Conservation (phyloP, 1,140 invertebrate species). For the Penaeus chinensis region DNA sequence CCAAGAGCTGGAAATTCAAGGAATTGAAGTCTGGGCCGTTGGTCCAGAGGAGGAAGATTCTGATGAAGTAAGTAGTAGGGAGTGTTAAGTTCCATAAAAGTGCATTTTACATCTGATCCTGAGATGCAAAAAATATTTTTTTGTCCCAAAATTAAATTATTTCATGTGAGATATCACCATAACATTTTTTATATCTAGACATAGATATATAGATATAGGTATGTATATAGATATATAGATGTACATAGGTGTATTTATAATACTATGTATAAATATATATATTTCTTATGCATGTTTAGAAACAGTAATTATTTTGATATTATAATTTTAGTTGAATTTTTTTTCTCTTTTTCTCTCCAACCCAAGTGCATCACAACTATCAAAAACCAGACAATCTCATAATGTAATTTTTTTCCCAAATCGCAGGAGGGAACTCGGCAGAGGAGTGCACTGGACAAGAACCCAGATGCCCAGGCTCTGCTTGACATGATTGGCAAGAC, state of each 20-base stretch:
- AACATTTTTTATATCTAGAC: no score
- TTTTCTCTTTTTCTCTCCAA: neutral
- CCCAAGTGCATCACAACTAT: neutral
- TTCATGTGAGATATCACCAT: no score
- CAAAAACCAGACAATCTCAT: neutral
- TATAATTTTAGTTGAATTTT: neutral
- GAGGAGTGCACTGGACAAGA: conserved; percentile 44
- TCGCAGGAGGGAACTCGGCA: conserved; percentile 38
- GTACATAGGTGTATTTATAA: no score
- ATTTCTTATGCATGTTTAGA: no score
- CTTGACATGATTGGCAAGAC: conserved; percentile 47
- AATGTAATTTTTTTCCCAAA: neutral
- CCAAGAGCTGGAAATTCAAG: conserved; percentile 25
- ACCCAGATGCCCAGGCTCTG: conserved; percentile 47
- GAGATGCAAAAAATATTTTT: no score
- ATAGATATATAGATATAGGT: no score
- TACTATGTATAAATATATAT: no score
- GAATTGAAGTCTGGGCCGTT: conserved; percentile 43
- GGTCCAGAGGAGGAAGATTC: conserved; percentile 50
- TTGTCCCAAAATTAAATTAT: no score
- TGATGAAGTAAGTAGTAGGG: conserved; percentile 30
- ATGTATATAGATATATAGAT: no score
- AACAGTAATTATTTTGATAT: no score
- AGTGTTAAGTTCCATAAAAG: no score
- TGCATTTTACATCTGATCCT: no score